These are phyloP conservation scores for Porites evermanni DNA, from an alignment of 92 coral and sea anemone genomes.

Conservation along the genomic window DNA sequence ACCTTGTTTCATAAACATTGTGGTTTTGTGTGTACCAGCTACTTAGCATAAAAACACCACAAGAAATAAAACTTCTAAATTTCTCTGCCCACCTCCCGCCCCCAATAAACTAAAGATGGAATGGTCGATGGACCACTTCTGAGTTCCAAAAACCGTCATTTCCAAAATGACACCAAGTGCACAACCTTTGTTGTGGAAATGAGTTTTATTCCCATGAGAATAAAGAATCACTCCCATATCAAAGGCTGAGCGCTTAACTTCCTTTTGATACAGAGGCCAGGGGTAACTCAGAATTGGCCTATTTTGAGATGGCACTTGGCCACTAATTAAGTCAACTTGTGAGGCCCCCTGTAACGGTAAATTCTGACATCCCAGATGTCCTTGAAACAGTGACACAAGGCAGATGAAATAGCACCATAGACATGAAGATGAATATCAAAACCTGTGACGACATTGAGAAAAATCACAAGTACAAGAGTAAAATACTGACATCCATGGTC, in stretches of 20 bases:
- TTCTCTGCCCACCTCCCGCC: not conserved
- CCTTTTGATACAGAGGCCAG: constrained; percentile 18
- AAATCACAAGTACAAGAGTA: not conserved
- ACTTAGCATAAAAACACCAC: not conserved
- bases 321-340: not conserved
- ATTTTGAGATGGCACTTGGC: not conserved
- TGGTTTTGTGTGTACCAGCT: not conserved
- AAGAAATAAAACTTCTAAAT: not conserved
- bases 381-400: not conserved
- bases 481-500: not conserved
- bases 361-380: not conserved
- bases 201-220: constrained; percentile 11
- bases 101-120: not conserved
- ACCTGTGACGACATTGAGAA: not conserved
- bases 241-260: constrained; percentile 8
- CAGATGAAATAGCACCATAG: no score
- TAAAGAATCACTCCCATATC: constrained; percentile 15
- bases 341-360: not conserved
- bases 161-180: constrained; percentile 22
- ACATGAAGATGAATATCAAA: not conserved
- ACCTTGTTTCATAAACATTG: not conserved
- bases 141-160: constrained; percentile 8
- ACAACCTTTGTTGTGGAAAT: constrained; percentile 15
- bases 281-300: not conserved
- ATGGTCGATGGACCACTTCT: not conserved